Conservation (phyloP, 1,140 invertebrate genomes). For the Neodiprion fabricii region DNA sequence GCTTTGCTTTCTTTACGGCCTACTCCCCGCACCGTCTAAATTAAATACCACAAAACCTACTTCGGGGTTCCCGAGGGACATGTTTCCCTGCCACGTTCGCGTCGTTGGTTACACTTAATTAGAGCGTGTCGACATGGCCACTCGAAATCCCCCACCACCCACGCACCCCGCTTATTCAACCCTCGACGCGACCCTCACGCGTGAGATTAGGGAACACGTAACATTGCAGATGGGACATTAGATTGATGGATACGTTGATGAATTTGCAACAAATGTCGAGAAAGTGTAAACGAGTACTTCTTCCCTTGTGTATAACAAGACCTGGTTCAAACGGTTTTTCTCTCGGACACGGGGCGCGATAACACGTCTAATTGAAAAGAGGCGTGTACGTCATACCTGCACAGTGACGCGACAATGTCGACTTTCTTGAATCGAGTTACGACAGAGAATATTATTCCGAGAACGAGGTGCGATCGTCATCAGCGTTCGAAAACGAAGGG, state of each 20-base stretch:
- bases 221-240: background rate
- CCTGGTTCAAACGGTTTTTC: background rate
- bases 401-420: too few species aligned
- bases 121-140: slow-evolving; percentile 11
- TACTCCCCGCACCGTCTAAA: background rate
- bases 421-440: too few species aligned
- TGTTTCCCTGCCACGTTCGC: too few species aligned
- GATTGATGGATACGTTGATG: background rate
- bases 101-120: background rate
- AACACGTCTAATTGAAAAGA: background rate
- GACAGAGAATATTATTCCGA: too few species aligned
- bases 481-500: too few species aligned
- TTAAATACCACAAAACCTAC: background rate
- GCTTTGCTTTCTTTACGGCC: slow-evolving; percentile 1
- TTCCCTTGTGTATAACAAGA: background rate
- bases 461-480: too few species aligned
- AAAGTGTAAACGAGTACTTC: background rate
- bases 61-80: background rate
- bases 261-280: background rate
- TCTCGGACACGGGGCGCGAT: background rate
- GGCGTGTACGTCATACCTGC: too few species aligned
- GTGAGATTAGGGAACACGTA: background rate
- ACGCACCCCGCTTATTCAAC: background rate
- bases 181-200: background rate
- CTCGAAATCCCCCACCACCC: background rate